Evolutionary conservation across 2,888 invertebrate species (phyloP).

Genomic region (Eustalomyia histrio): DNA sequence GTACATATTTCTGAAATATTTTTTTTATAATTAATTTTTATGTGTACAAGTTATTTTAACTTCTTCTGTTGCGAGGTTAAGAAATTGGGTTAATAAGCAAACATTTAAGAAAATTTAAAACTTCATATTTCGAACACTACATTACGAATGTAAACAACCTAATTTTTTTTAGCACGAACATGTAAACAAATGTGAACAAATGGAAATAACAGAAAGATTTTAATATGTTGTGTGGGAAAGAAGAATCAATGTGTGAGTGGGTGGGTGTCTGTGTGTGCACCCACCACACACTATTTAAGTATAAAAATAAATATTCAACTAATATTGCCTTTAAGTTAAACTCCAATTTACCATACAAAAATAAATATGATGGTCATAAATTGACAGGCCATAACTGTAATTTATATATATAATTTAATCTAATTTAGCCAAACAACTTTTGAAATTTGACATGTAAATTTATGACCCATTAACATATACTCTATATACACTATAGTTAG

Average conservation of each 20-base stretch:
- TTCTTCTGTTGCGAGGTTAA: neutral
- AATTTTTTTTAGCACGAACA: neutral
- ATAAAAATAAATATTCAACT: neutral
- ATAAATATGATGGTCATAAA: neutral
- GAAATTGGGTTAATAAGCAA: conserved; percentile 26
- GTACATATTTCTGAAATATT: no score
- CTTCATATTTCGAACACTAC: neutral
- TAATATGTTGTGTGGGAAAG: neutral
- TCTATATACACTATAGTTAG: neutral
- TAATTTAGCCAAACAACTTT: no score
- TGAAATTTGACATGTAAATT: no score
- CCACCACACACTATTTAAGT: no score
- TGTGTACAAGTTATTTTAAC: no score
- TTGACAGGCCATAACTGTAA: no score
- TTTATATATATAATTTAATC: no score
- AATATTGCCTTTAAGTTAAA: conserved; percentile 15
- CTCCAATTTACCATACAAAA: neutral
- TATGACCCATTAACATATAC: neutral
- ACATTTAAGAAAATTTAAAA: conserved; percentile 15
- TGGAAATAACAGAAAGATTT: neutral
- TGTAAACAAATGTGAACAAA: neutral
- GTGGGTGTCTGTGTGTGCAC: no score
- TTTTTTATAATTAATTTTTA: no score
- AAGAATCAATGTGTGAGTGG: no score
- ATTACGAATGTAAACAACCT: conserved; percentile 12